These are phyloP conservation scores for Seriola rivoliana DNA, from an alignment of 2,113 vertebrate species.

Conservation along the genomic window DNA sequence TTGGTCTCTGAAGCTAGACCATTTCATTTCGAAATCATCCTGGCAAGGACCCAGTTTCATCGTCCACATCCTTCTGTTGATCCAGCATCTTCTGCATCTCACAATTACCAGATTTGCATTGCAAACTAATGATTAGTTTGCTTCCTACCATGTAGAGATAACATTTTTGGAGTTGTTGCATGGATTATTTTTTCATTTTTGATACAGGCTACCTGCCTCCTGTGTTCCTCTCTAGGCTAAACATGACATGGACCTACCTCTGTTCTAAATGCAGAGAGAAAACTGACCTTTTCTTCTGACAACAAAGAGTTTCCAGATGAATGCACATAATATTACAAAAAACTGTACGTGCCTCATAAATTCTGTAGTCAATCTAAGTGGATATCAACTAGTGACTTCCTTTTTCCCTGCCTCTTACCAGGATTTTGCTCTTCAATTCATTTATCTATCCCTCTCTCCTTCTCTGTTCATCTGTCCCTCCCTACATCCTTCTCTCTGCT, in stretches of 20 bases:
- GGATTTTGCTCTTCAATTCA: slow-evolving; percentile 46
- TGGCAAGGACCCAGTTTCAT: neutral
- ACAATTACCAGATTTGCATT: neutral
- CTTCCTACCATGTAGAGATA: neutral
- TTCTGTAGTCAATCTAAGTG: neutral
- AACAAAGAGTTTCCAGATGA: neutral
- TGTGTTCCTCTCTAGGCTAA: neutral
- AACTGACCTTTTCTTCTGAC: slow-evolving; percentile 6
- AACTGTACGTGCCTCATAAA: neutral
- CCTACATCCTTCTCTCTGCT: slow-evolving; percentile 26
- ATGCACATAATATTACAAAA: neutral
- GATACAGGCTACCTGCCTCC: neutral
- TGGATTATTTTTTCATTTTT: too few species aligned
- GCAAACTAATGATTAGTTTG: neutral
- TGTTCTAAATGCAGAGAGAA: slow-evolving; percentile 1
- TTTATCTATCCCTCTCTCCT: slow-evolving; percentile 36
- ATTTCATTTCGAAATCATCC: neutral
- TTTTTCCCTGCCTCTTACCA: slow-evolving; percentile 4
- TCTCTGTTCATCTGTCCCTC: slow-evolving; percentile 29
- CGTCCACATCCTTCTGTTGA: neutral
- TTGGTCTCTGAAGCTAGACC: neutral
- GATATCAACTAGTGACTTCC: slow-evolving; percentile 12
- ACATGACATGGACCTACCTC: neutral
- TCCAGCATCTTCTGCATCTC: neutral
- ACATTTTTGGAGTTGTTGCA: neutral